Percentiles rank a stretch among this genome's conserved stretches.
Evolutionary conservation across 2,888 invertebrate species (phyloP).

Genomic region (Hermaeophaga mercurialis): DNA sequence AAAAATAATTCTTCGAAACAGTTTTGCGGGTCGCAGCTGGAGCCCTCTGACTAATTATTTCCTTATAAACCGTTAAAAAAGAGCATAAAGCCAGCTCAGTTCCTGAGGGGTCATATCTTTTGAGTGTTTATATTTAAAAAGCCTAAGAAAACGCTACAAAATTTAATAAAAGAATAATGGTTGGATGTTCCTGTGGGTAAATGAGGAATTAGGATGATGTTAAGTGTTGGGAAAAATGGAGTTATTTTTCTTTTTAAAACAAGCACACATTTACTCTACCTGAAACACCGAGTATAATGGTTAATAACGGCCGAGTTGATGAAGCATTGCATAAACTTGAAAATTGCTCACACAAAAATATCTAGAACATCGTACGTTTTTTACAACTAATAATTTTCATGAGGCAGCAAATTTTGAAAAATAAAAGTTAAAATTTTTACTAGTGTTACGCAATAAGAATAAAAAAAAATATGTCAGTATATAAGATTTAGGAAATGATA

Average conservation of each 20-base stretch:
- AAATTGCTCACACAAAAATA: neutral
- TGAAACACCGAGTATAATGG: slow-evolving; percentile 8
- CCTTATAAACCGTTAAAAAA: neutral
- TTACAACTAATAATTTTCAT: no score
- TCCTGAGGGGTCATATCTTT: slow-evolving; percentile 7
- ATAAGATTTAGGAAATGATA: no score
- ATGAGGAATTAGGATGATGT: slow-evolving; percentile 18
- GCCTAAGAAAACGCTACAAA: slow-evolving; percentile 15
- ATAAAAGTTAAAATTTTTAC: no score
- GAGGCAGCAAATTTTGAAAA: no score
- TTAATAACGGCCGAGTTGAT: slow-evolving; percentile 1
- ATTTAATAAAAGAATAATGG: slow-evolving; percentile 20
- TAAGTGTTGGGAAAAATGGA: slow-evolving; percentile 12
- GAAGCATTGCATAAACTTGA: neutral
- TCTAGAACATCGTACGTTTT: no score
- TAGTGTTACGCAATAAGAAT: no score
- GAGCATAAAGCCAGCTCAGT: neutral
- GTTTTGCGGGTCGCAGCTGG: no score
- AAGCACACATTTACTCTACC: neutral
- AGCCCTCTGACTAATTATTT: neutral
- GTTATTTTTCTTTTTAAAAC: slow-evolving; percentile 13
- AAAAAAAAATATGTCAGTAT: no score
- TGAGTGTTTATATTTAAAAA: slow-evolving; percentile 19
- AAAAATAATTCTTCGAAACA: no score
- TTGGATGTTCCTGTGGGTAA: slow-evolving; percentile 7